Percentiles rank a stretch among this genome's conserved stretches.
Conservation (phyloP, 2,888 invertebrate species). For the Lissonota sp. region DNA sequence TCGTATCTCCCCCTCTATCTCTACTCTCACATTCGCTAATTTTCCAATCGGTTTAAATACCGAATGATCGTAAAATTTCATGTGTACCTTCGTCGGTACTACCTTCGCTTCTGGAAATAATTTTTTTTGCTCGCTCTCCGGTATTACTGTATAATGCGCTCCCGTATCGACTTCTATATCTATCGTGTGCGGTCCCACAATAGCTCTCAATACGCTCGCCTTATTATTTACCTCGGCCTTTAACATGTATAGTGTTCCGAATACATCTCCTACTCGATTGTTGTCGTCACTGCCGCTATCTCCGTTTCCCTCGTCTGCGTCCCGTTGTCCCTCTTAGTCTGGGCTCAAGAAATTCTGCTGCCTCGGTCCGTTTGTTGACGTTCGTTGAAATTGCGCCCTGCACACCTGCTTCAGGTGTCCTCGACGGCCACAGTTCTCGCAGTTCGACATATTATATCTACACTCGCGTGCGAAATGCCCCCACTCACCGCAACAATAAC, state of each 20-base stretch:
- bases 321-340: constrained; percentile 6
- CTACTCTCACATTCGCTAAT: constrained; percentile 14
- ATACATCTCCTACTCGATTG: constrained; percentile 19
- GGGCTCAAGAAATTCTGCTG: constrained; percentile 24
- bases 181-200: constrained; percentile 4
- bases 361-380: constrained; percentile 13
- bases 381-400: background rate
- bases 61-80: constrained; percentile 31
- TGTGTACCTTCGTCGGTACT: constrained; percentile 42
- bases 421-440: background rate
- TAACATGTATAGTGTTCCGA: constrained; percentile 20
- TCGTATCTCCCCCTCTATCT: constrained; percentile 3
- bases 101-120: too few species aligned
- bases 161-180: constrained; percentile 20
- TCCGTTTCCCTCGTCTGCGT: constrained; percentile 14
- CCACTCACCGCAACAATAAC: constrained; percentile 43
- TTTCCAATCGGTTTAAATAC: constrained; percentile 43
- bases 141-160: too few species aligned
- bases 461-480: constrained; percentile 43
- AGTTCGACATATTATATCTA: constrained; percentile 14
- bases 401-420: constrained; percentile 47
- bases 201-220: constrained; percentile 22
- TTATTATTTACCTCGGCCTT: constrained; percentile 4
- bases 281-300: constrained; percentile 34
- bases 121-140: too few species aligned